Base-by-base conservation (phyloP, 2,888 invertebrate species). In the Adelognathus sp. region DNA sequence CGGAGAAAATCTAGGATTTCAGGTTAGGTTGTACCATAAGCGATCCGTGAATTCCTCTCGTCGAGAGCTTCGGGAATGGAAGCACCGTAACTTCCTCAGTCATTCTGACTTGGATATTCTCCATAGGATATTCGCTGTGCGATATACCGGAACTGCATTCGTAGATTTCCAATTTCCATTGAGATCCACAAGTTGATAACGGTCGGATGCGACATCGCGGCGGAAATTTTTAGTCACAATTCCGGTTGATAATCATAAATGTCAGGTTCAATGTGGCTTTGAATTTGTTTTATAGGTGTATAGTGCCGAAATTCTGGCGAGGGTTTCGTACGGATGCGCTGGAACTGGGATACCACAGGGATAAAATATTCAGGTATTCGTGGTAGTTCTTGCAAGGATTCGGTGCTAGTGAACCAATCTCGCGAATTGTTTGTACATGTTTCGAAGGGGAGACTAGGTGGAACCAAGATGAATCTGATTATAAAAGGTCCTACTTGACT, bases 141-240 rank as follows among this genome's bases (percentile, higher is more conserved):
- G 27, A 54, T 54, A 11, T 27, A 36, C 36, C 33, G 11, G 16
- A 14, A 24, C 6, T 24, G 41, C 63, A 44, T 69, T 39, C 21
- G 24, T n/a, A n/a, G 29, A 64, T 41, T 61, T 70, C 16, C 63
- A 70, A 70, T 76, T 76, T 61, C 58, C 39, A 44, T 24, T 14
- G 58, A 70, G 63, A 58, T 76, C 50, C 39, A 18, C 39, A 18
- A 24, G 58, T 46, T 58, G 50, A 46, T 27, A 2, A 2, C 21
- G 7, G 4, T 18, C 16, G 11, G 31, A 16, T 18, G 3, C 44
- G 14, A 63, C 6, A 24, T 6, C 5, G n/a, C 21, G n/a, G 16
- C 7, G 11, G 18, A 1, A 1, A 71, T 31, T 71, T 63, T 27
- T 21, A 41, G 11, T 52, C 39, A 18, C 16, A 14, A 11, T 71